Evolutionary conservation across 2,113 vertebrate genomes (phyloP).

Genomic region (Cochlearius cochlearius): DNA sequence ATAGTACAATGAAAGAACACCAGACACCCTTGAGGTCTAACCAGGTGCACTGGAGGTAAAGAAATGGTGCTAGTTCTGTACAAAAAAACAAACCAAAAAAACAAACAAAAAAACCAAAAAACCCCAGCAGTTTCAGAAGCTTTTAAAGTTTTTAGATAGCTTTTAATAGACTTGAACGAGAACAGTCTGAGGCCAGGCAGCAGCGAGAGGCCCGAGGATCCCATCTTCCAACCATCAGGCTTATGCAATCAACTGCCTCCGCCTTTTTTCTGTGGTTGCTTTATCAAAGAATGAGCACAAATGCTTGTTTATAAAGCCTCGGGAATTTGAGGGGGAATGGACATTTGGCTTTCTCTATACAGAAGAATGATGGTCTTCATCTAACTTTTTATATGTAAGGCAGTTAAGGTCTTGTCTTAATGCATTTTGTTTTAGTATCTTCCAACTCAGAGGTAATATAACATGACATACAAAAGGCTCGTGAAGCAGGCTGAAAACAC

Average conservation of each 20-base stretch:
- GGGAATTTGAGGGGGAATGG: constrained; percentile 2
- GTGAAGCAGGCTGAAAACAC: constrained; percentile 34
- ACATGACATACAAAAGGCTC: constrained; percentile 33
- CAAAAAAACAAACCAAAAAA: background rate
- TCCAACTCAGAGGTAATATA: constrained; percentile 43
- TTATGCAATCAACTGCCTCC: constrained; percentile 40
- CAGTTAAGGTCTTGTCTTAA: constrained; percentile 46
- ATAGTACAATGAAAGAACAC: background rate
- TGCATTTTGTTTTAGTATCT: constrained; percentile 55
- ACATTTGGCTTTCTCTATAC: background rate
- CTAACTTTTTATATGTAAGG: constrained; percentile 6
- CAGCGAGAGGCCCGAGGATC: background rate
- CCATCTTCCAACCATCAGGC: background rate
- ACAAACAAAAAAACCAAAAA: too few species aligned
- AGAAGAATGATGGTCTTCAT: constrained; percentile 17
- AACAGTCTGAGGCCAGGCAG: background rate
- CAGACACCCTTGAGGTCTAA: background rate
- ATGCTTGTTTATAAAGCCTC: constrained; percentile 17
- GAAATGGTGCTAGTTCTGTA: background rate
- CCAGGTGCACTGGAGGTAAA: background rate
- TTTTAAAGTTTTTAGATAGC: background rate
- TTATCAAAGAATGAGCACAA: constrained; percentile 43
- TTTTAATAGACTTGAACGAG: constrained; percentile 9
- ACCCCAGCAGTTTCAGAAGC: background rate
- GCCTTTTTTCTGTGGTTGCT: background rate